These are phyloP conservation scores for Dromococcyx pavoninus DNA, from an alignment of 2,797 vertebrate genomes.

Conservation along the genomic window DNA sequence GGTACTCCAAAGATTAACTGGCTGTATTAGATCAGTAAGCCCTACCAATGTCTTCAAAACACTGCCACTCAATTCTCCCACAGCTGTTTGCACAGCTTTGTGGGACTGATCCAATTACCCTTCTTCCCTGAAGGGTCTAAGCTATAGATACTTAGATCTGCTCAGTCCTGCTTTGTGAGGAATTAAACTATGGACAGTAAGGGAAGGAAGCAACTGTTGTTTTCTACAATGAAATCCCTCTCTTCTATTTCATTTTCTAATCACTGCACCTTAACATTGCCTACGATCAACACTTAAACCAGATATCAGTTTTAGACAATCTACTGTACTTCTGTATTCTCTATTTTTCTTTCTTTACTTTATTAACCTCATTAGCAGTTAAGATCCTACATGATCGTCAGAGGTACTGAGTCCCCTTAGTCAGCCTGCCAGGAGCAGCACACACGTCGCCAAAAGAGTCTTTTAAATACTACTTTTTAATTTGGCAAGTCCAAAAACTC, in stretches of 20 bases:
- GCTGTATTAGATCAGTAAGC: not conserved
- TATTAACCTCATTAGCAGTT: not conserved
- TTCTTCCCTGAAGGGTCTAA: not conserved
- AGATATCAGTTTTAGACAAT: not conserved
- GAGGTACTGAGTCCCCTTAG: not conserved
- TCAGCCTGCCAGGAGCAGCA: not conserved
- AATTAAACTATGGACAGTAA: not conserved
- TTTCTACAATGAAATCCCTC: not conserved
- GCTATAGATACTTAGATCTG: not conserved
- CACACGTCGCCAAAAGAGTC: not conserved
- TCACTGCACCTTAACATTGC: not conserved
- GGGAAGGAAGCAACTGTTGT: not conserved
- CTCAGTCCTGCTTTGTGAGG: not conserved
- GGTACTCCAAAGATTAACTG: not conserved
- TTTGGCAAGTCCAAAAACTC: not conserved
- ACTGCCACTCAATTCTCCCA: not conserved
- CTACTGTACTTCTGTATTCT: not conserved
- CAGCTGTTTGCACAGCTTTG: not conserved
- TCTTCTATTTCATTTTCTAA: not conserved
- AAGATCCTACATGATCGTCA: not conserved
- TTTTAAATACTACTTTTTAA: not conserved
- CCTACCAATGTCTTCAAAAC: not conserved
- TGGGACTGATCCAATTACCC: not conserved
- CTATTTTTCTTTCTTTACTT: not conserved
- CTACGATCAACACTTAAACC: not conserved